Conservation (phyloP, 2,888 invertebrate species). For the Thelaira solivaga region DNA sequence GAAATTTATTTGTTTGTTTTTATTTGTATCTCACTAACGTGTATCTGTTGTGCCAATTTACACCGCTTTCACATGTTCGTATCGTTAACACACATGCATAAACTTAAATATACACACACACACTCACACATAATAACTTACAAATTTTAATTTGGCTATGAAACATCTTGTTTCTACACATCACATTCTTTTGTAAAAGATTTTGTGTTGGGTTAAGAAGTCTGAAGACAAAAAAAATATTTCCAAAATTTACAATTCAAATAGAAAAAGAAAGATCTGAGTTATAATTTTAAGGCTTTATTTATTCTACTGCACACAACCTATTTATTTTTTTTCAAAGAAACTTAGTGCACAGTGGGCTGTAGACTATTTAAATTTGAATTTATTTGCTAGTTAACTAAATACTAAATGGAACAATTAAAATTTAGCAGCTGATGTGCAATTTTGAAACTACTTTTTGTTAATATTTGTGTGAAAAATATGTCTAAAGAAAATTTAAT, state of each 20-base stretch:
- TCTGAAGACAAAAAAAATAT: not conserved
- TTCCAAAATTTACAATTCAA: slow-evolving; percentile 20
- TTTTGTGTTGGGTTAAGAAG: not conserved
- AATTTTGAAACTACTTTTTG: too few species aligned
- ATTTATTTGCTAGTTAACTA: too few species aligned
- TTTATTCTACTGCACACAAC: not conserved
- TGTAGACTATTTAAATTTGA: too few species aligned
- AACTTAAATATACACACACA: not conserved
- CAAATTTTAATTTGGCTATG: not conserved
- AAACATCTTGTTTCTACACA: slow-evolving; percentile 21
- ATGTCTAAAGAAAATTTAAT: too few species aligned
- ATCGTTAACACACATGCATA: slow-evolving; percentile 3
- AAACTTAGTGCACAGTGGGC: not conserved
- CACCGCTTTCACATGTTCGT: slow-evolving; percentile 52
- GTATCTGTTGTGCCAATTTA: slow-evolving; percentile 54
- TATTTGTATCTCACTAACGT: slow-evolving; percentile 22
- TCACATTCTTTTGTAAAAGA: not conserved
- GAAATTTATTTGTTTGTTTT: slow-evolving; percentile 23
- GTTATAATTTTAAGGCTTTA: not conserved
- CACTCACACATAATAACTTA: not conserved
- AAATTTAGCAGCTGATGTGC: too few species aligned
- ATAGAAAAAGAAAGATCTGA: slow-evolving; percentile 14
- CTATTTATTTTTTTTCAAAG: not conserved
- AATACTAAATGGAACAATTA: too few species aligned
- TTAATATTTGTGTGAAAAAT: too few species aligned